These are phyloP conservation scores for Antheraea mylitta DNA, from an alignment of 1,140 invertebrate species.

Conservation along the genomic window DNA sequence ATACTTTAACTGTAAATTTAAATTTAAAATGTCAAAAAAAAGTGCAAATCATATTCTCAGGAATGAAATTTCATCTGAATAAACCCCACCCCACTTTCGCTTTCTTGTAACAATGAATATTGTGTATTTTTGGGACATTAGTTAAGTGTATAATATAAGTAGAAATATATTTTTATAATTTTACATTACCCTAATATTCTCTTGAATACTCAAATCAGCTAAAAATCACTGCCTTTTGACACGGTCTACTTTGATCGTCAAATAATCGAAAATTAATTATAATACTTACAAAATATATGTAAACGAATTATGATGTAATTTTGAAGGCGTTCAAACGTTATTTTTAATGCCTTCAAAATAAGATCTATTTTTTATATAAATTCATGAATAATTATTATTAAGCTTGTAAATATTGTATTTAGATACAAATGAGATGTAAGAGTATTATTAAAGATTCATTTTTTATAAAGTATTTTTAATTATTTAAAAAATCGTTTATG, in stretches of 20 bases:
- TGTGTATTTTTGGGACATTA: constrained; percentile 58
- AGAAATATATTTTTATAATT: constrained; percentile 29
- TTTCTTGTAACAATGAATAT: constrained; percentile 13
- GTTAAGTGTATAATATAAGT: constrained; percentile 45
- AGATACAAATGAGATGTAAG: constrained; percentile 69
- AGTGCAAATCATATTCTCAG: too few relatives aligned
- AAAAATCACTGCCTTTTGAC: constrained; percentile 57
- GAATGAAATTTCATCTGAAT: too few relatives aligned
- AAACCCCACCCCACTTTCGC: too few relatives aligned
- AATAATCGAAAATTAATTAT: constrained; percentile 1
- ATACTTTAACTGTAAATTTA: too few relatives aligned
- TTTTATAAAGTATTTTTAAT: not conserved
- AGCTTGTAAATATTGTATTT: constrained; percentile 75
- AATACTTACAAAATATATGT: not conserved
- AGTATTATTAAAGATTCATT: constrained; percentile 64
- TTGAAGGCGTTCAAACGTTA: constrained; percentile 1
- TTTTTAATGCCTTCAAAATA: constrained; percentile 20
- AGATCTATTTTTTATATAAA: constrained; percentile 28
- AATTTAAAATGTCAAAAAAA: too few relatives aligned
- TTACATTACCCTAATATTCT: constrained; percentile 23
- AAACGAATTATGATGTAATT: not conserved
- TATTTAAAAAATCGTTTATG: not conserved
- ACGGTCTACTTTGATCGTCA: constrained; percentile 28
- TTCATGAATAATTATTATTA: constrained; percentile 56
- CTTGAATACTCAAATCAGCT: constrained; percentile 64